Evolutionary conservation across 2,797 vertebrate species (phyloP), one percentile per base, ranked within the genome.

Genomic region (Rhinella marina): DNA sequence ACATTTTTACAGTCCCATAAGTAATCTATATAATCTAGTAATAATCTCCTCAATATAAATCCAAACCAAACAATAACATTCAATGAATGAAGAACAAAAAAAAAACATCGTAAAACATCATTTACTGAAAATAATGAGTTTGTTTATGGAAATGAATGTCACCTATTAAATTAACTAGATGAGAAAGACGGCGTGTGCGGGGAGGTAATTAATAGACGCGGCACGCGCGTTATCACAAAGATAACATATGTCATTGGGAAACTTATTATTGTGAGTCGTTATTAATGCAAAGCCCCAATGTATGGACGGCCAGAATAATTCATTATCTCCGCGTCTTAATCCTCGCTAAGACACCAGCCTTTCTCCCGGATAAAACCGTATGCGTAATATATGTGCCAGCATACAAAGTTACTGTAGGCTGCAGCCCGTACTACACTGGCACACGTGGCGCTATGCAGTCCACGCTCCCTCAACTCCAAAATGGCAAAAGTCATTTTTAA

Each of bases 131-230:
- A 81, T 88, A 85, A 85, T 88, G 73, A 78, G 77, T 64, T 78
- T 88, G 68, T 85, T 85, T 81, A 81, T 84, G 87, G 83, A 81
- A 88, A 88, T 81, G 17, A 81, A 85, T 84, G 82, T 32, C 66
- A 81, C 82, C 64, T 81, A 73, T 85, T 68, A 88, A 85, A 88
- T 23, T 41, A 6, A 61, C 8, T 27, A 54, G 48, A 70, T 79
- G 16, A 72, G 25, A 54, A 79, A 79, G 29, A 21, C 54, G 11
- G 41, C 48, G n/a, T 21, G 81, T 57, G 61, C 16, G 21, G 48
- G 32, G 23, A 41, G 77, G 78, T 66, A 88, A 85, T 81, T 81
- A 85, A 50, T 19, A 64, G 66, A 68, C 8, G 64, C 14, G 29
- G 25, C 32, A 56, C 13, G n/a, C 13, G 54, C 54, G 23, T 50